Base-by-base conservation (phyloP, 2,888 invertebrate genomes). In the Scaptomyza tumidula region DNA sequence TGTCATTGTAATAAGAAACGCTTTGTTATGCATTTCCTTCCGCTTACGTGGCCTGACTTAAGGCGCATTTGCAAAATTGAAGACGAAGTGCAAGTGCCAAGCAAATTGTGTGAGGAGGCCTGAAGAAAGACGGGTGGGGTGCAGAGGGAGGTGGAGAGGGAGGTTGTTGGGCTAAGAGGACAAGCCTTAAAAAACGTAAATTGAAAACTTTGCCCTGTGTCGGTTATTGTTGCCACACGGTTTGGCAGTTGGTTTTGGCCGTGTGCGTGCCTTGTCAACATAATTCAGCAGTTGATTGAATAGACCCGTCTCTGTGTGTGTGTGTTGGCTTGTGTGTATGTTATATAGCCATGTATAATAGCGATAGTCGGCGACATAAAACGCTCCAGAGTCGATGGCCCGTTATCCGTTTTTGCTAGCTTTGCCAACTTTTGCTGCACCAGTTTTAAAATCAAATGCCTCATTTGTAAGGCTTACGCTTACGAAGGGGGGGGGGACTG, bases 11-110 rank as follows among this genome's bases (percentile, higher is more conserved):
- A 83, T 86, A 75, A 83, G 82, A 75, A 80, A 72, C 81, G 82
- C 84, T 86, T 84, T 83, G 87, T 84, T 86, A 74, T 86, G 83
- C 85, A 78, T 74, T 83, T 86, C 87, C 83, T 84, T 84, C 79
- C 85, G 75, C 71, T 84, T 78, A 84, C 85, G 84, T 86, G 81
- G 81, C 80, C 75, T 70, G 82, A 72, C 71, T 86, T 73, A 69
- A 70, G 81, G 84, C 71, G 71, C 80, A 83, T 86, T 80, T 83
- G 81, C 70, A 44, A 85, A 85, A 83, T 78, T 85, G 70, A 81
- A 83, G 85, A 64, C 85, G 85, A 84, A 72, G 81, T 78, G 87
- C 78, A 79, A 86, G 78, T 65, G 65, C 65, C 65, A 79, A 79
- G 79, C 57, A 63, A 70, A 65, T 44, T 69, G 75, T 48, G 46